phyloP scores from a whole-genome alignment of 1,140 invertebrate genomes.

The Euwallacea fornicatus region DNA sequence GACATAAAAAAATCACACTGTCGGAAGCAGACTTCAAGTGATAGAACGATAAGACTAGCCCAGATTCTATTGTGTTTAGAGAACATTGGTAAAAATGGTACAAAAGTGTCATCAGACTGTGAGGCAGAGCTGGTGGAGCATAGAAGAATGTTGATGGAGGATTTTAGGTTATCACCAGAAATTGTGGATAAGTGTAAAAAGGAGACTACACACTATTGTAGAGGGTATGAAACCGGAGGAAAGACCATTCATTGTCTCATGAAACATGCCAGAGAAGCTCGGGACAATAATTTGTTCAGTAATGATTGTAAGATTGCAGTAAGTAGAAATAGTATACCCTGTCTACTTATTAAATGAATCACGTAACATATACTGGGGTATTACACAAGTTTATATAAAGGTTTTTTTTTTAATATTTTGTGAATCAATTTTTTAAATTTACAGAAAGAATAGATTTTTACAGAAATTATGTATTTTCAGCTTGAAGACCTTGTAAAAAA shows the following conservation, averaged over 20 bases:
- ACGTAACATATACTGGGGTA: neutral
- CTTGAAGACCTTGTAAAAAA: slow-evolving; percentile 78
- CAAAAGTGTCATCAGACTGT: slow-evolving; percentile 72
- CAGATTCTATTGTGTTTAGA: slow-evolving; percentile 93
- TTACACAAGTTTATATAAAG: neutral
- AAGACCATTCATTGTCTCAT: slow-evolving; percentile 96
- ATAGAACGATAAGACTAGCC: slow-evolving; percentile 82
- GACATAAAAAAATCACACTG: slow-evolving; percentile 85
- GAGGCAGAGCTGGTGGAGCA: slow-evolving; percentile 89
- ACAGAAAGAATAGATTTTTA: neutral
- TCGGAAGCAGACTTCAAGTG: slow-evolving; percentile 72
- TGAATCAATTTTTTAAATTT: slow-evolving; percentile 14
- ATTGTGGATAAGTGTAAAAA: slow-evolving; percentile 85
- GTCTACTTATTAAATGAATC: neutral
- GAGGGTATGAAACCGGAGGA: slow-evolving; percentile 71
- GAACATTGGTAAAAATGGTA: slow-evolving; percentile 76
- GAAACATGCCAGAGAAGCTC: slow-evolving; percentile 75
- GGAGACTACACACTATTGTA: slow-evolving; percentile 78
- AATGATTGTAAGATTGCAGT: slow-evolving; percentile 70
- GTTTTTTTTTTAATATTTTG: slow-evolving; percentile 6
- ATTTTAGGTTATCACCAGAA: slow-evolving; percentile 90
- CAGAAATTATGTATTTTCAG: slow-evolving; percentile 49
- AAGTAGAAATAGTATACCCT: slow-evolving; percentile 42
- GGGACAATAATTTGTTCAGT: slow-evolving; percentile 63
- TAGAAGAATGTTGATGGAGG: slow-evolving; percentile 86